Evolutionary conservation across 37 sponge, comb jelly and placozoan genomes (phyloP), one percentile per base, ranked within the genome.

Genomic region (Cliona cf. orientalis): DNA sequence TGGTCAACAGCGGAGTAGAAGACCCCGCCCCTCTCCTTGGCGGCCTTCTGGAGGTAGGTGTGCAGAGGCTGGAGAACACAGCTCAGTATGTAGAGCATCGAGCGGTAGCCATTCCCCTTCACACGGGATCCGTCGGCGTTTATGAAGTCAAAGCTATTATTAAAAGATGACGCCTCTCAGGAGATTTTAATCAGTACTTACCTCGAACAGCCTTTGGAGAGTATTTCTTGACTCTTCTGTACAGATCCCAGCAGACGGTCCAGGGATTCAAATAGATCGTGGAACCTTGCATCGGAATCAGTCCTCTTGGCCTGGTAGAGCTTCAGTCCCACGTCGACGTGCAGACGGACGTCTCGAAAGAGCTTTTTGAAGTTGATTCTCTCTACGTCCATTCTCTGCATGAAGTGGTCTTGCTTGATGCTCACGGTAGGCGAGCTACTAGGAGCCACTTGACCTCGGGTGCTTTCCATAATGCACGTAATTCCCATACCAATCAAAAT

Each of bases 91-190:
- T 41, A 45, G 14, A 95, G 78, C 7, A 92, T 19, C 36, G 82
- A 87, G 3, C 96, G 86, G 63, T 78, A 95, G 2, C 96, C 96
- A 69, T 92, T 95, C 19, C 81, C 96, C 65, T 89, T 92, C 56
- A 91, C 94, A 6, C 38, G 68, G 22, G 35, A 66, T 7, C 91
- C 90, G 68, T 94, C 80, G n/a, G 58, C 58, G 36, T 71, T 12
- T 1, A 93, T 62, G 82, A 93, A 93, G 78, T 93, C 94, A 80
- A 45, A 87, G 45, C 79, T 79, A 32, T 17, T 19, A 19, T 49
- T 11, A 19, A 19, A 62, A 62, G 6, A 25, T 7, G 26, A 22
- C 11, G 63, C 7, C 63, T 62, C 63, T 62, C 55, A 42, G 11
- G 29, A 46, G 14, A 72, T 7, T n/a, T n/a, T 7, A 46, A 46